Evolutionary conservation across 2,113 vertebrate species (phyloP).

Genomic region (Siniperca chuatsi): DNA sequence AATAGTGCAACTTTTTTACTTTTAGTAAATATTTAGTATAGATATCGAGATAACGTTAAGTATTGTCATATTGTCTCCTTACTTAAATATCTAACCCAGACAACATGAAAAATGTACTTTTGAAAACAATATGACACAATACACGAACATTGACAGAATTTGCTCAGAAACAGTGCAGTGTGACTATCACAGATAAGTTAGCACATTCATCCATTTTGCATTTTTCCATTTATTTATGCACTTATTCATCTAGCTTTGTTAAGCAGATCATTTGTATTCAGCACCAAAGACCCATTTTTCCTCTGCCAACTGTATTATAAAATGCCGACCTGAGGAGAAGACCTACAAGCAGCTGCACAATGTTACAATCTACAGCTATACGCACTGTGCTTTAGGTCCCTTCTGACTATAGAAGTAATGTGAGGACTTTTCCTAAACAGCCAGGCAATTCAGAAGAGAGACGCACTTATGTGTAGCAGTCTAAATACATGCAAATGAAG

Average conservation of each 20-base stretch:
- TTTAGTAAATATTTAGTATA: neutral
- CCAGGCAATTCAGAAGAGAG: neutral
- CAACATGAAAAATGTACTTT: neutral
- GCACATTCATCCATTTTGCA: neutral
- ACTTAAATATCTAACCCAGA: neutral
- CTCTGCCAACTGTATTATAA: slow-evolving; percentile 22
- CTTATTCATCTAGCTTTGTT: slow-evolving; percentile 16
- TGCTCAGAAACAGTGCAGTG: neutral
- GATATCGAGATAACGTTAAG: neutral
- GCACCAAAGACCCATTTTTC: neutral
- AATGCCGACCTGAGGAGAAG: slow-evolving; percentile 15
- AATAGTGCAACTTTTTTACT: neutral
- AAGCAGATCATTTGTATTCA: slow-evolving; percentile 44
- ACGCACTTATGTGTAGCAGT: slow-evolving; percentile 13
- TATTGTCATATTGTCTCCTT: neutral
- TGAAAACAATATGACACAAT: neutral
- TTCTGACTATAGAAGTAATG: neutral
- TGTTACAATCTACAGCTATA: neutral
- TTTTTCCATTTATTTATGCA: neutral
- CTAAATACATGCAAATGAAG: slow-evolving; percentile 55
- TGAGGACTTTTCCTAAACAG: slow-evolving; percentile 3
- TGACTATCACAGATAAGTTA: neutral
- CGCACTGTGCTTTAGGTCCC: neutral
- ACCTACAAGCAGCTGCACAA: neutral
- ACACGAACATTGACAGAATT: neutral